A percentile compares a stretch with the other conserved stretches of the same genome.
These are phyloP conservation scores for Danaus melanippus DNA, from an alignment of 1,140 invertebrate species.

Conservation along the genomic window DNA sequence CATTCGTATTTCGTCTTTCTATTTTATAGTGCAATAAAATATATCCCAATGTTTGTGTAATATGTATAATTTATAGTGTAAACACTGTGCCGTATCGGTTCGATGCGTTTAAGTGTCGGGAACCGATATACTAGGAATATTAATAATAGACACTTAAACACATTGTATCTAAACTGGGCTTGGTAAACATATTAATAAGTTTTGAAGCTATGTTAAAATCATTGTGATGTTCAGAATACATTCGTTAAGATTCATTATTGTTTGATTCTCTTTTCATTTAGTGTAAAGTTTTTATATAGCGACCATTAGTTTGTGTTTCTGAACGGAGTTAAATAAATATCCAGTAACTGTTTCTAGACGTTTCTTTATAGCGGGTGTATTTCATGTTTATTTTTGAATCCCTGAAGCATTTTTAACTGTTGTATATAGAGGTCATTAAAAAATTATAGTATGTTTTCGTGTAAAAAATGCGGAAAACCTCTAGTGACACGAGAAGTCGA, in stretches of 20 bases:
- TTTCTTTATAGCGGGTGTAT: neutral
- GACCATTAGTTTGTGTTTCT: no score
- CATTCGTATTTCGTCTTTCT: slow-evolving; percentile 30
- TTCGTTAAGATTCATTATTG: no score
- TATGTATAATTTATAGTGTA: slow-evolving; percentile 61
- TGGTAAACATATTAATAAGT: no score
- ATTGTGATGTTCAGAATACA: no score
- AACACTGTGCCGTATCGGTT: slow-evolving; percentile 34
- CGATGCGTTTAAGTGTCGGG: slow-evolving; percentile 27
- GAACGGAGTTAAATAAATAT: slow-evolving; percentile 3
- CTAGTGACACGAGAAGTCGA: no score
- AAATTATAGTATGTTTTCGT: no score
- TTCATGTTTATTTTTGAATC: neutral
- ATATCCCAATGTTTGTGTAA: slow-evolving; percentile 58
- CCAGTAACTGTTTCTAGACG: slow-evolving; percentile 6
- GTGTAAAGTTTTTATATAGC: no score
- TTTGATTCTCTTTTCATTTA: no score
- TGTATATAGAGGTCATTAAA: no score
- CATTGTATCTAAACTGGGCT: slow-evolving; percentile 5
- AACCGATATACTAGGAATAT: slow-evolving; percentile 12
- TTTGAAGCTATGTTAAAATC: no score
- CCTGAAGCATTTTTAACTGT: no score
- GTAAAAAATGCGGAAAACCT: no score
- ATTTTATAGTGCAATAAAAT: slow-evolving; percentile 60
- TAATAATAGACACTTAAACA: slow-evolving; percentile 9